Conservation (phyloP, 2,888 invertebrate genomes). For the Epinotia bilunana region DNA sequence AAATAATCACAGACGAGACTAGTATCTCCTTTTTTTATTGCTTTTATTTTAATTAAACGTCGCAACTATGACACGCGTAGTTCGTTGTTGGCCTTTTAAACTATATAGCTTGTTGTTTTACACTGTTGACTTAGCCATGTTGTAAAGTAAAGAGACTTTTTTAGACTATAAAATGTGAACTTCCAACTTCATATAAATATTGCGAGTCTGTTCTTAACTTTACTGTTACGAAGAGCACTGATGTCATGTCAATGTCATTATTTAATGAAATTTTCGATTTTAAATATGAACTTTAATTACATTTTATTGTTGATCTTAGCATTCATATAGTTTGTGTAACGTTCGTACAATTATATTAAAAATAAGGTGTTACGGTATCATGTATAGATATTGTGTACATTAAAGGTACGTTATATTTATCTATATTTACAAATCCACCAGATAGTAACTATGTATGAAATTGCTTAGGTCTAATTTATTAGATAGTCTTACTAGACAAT, state of each 20-base stretch:
- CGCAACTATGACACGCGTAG: neutral
- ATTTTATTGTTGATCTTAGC: conserved; percentile 39
- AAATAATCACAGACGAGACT: neutral
- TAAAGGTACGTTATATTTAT: conserved; percentile 42
- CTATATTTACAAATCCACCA: conserved; percentile 49
- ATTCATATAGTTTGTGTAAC: conserved; percentile 33
- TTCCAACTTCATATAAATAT: neutral
- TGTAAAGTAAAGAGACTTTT: neutral
- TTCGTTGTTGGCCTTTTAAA: neutral
- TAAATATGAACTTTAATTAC: conserved; percentile 23
- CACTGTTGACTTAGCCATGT: conserved; percentile 6
- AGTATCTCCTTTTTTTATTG: conserved; percentile 1
- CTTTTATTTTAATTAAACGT: neutral
- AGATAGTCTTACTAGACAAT: conserved; percentile 75
- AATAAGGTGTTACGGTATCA: conserved; percentile 34
- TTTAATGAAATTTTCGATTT: conserved; percentile 32
- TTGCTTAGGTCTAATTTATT: conserved; percentile 70
- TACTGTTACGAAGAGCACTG: conserved; percentile 8
- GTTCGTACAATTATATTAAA: conserved; percentile 27
- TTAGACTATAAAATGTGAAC: conserved; percentile 2
- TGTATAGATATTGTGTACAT: conserved; percentile 41
- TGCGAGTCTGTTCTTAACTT: conserved; percentile 1
- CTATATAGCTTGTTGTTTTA: neutral
- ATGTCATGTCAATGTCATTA: conserved; percentile 8
- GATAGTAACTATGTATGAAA: conserved; percentile 57